phyloP scores from a whole-genome alignment of 2,888 invertebrate species.

The Microplitis manilae region DNA sequence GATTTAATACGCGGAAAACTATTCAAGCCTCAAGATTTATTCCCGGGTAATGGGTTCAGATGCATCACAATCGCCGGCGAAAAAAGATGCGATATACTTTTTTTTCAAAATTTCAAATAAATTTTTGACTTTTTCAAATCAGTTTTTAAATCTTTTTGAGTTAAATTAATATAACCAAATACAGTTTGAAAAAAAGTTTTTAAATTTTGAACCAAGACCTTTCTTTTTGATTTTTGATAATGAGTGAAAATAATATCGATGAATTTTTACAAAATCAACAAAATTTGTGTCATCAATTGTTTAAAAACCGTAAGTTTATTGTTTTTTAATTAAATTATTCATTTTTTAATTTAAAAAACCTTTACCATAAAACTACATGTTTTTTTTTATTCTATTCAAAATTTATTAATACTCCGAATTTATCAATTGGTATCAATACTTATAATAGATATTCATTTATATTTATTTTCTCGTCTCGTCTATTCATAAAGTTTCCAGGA shows the following conservation, averaged over 20 bases:
- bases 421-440: neutral
- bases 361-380: neutral
- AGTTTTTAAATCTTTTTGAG: neutral
- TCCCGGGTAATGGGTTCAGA: slow-evolving; percentile 38
- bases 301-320: slow-evolving; percentile 45
- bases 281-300: slow-evolving; percentile 46
- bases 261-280: slow-evolving; percentile 48
- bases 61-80: slow-evolving; percentile 32
- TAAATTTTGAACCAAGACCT: neutral
- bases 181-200: neutral
- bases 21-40: slow-evolving; percentile 21
- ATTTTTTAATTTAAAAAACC: neutral
- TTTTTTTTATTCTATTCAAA: neutral
- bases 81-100: slow-evolving; percentile 24
- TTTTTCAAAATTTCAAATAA: neutral
- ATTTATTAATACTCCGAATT: neutral
- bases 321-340: neutral
- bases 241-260: slow-evolving; percentile 33
- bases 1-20: slow-evolving; percentile 30
- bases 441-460: neutral
- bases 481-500: neutral
- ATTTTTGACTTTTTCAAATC: neutral
- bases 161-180: neutral
- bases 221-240: neutral
- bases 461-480: neutral